Evolutionary conservation across 2,888 invertebrate genomes (phyloP), one percentile per base, ranked within the genome.

Genomic region (Hedychridium roseum): DNA sequence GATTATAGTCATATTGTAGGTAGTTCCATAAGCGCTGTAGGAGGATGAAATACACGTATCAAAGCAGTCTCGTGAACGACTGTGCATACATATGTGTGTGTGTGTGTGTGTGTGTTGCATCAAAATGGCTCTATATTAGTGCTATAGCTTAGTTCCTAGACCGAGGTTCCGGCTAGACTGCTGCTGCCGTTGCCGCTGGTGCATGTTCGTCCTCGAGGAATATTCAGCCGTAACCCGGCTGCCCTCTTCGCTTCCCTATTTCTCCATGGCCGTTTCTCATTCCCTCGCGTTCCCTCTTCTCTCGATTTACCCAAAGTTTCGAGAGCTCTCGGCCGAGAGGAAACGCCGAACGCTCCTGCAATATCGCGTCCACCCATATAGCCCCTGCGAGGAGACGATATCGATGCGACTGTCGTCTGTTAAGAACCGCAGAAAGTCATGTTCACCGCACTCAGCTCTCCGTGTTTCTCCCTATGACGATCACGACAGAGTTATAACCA

Each of bases 91-190:
- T n/a, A n/a, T n/a, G n/a, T 17, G 28, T 23, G 17, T 35, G 40
- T 27, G 32, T n/a, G n/a, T n/a, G n/a, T n/a, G n/a, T n/a, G n/a
- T 44, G 37, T 46, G 50, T 45, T 50, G 52, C 58, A 64, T 66
- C 63, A 70, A 68, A 67, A 66, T 66, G 62, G 66, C 57, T 66
- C 50, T 66, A 64, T 69, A 72, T 71, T 68, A 70, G 65, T 64
- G 64, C 64, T 72, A 68, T 72, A 68, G 57, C 68, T 66, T 66
- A 63, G 60, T 54, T 62, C 51, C 71, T 71, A 68, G 66, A 68
- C 63, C 64, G 65, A 59, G 66, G 62, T 62, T 66, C 60, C 66
- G 69, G 64, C 65, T 70, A 70, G 70, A 71, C 55, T 52, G 50
- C 43, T 51, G 50, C 50, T 37, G 46, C 49, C 45, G 46, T 51